phyloP scores from a whole-genome alignment of 1,140 invertebrate species.

The Rhizoglyphus robini region DNA sequence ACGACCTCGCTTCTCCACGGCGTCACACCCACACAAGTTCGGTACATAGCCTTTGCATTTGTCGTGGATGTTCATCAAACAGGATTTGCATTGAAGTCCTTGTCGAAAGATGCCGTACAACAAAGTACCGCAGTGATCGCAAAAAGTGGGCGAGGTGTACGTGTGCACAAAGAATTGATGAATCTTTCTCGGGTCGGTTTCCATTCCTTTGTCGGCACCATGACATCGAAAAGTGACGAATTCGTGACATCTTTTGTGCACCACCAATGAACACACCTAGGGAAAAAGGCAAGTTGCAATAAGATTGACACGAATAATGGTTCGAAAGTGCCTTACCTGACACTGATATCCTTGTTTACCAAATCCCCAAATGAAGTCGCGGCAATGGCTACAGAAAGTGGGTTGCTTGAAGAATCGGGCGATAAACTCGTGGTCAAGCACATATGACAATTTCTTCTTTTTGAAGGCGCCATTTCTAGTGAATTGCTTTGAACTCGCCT shows the following conservation, averaged over 20 bases:
- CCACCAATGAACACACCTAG: conserved; percentile 47
- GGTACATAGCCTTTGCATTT: conserved; percentile 93
- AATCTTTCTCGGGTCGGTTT: conserved; percentile 23
- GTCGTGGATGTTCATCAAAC: conserved; percentile 99
- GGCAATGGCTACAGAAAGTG: conserved; percentile 95
- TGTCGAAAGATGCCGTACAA: conserved; percentile 81
- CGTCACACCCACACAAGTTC: conserved; percentile 95
- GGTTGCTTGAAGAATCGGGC: conserved; percentile 99
- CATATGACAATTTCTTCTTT: conserved; percentile 97
- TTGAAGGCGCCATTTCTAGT: conserved; percentile 83
- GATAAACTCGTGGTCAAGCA: conserved; percentile 97
- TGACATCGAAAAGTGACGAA: conserved; percentile 97
- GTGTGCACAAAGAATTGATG: conserved; percentile 90
- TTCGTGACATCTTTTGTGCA: conserved; percentile 98
- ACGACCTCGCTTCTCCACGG: conserved; percentile 90
- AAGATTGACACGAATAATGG: not conserved
- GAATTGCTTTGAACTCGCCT: not conserved
- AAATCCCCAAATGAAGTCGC: conserved; percentile 27
- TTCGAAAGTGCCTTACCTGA: conserved; percentile 46
- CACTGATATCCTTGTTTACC: conserved; percentile 77
- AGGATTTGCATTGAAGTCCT: conserved; percentile 41
- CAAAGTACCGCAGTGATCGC: conserved; percentile 97
- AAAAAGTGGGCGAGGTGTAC: conserved; percentile 95
- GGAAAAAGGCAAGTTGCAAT: not conserved
- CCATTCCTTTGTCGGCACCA: conserved; percentile 55